Base-by-base conservation (phyloP, 2,888 invertebrate genomes). In the Hypomecis atomaria region DNA sequence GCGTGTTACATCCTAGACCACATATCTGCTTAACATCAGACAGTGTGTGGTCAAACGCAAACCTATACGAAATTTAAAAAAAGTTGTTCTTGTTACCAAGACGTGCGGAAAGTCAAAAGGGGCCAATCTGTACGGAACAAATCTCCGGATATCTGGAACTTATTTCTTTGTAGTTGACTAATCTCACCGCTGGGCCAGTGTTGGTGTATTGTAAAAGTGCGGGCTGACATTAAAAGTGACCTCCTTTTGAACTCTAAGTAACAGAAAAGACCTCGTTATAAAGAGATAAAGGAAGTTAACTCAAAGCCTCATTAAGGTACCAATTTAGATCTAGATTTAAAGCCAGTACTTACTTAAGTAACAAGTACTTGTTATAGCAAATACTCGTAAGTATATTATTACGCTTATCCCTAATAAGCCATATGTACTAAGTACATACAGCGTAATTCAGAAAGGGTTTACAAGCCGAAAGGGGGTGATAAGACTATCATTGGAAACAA, bases 141-240 rank as follows among this genome's bases (percentile, higher is more conserved):
- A 23, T 23, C 23, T 23, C 23, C 3, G 23, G 23, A 23, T 23
- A 62, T 62, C 37, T 45, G 10, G 42, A 57, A 57, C 47, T 40
- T 36, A 52, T 55, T 59, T 50, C 54, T 64, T 59, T 58, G 62
- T 57, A 37, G 54, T 63, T 63, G 63, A 63, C 63, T 61, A 67
- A 63, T 67, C 50, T 52, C 13, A 9, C 11, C 13, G 40, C 49
- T 34, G 10, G 47, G 23, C 23, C 3, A 23, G 23, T n/a, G n/a
- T n/a, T n/a, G n/a, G n/a, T 23, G 23, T 23, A 23, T 23, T 23
- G 23, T 23, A 23, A 23, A 23, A 23, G 23, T 23, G 23, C 23
- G 23, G 23, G 36, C 59, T 66, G 62, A 60, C 59, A 66, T 66
- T 66, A 62, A 59, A 57, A 56, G 43, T 62, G 66, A 63, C 66